phyloP scores from a whole-genome alignment of 92 coral and sea anemone species.

The Desmophyllum pertusum region DNA sequence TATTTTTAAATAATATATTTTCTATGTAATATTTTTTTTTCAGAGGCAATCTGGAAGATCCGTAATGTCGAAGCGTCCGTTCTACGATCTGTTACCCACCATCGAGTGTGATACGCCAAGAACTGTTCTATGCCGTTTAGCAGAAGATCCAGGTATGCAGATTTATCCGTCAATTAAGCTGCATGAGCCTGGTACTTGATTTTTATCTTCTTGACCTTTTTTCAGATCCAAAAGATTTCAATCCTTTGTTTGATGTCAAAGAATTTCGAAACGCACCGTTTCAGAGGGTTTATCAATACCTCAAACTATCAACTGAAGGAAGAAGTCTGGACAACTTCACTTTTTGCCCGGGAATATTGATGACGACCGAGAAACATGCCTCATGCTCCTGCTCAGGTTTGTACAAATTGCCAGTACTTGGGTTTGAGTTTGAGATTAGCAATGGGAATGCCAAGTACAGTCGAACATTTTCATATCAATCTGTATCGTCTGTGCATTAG shows the following conservation, averaged over 20 bases:
- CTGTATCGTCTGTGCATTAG: too few relatives aligned
- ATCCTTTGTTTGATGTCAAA: constrained; percentile 62
- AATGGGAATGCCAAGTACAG: background rate
- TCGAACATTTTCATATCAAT: too few relatives aligned
- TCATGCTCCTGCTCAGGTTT: constrained; percentile 52
- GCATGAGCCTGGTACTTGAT: background rate
- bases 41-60: constrained; percentile 23
- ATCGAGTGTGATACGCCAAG: constrained; percentile 68
- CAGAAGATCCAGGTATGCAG: background rate
- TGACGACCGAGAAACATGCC: constrained; percentile 53
- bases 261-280: constrained; percentile 70
- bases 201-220: background rate
- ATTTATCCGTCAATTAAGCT: background rate
- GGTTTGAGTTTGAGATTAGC: background rate
- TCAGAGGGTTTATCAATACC: constrained; percentile 85
- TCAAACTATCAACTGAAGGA: constrained; percentile 53
- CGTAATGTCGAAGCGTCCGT: constrained; percentile 27
- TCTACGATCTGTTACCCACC: constrained; percentile 66
- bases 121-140: constrained; percentile 18
- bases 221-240: constrained; percentile 8
- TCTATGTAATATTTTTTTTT: background rate
- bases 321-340: constrained; percentile 62
- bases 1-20: background rate
- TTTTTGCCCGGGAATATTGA: constrained; percentile 39
- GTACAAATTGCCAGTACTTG: too few relatives aligned